phyloP scores from a whole-genome alignment of 1,140 invertebrate genomes.

The Drosophila virilis region DNA sequence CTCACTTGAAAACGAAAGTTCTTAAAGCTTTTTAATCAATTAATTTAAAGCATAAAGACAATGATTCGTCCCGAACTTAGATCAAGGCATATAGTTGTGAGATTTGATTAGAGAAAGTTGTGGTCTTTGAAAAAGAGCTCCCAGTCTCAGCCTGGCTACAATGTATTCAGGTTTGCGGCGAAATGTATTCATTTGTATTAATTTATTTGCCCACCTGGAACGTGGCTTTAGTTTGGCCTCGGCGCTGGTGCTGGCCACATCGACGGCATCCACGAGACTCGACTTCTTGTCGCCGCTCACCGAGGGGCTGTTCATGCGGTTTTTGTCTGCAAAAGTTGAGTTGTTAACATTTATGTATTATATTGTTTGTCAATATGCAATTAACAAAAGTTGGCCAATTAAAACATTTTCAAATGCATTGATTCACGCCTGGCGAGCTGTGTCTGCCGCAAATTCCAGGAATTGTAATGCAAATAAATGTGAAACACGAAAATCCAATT shows the following conservation, averaged over 20 bases:
- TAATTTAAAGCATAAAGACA: no score
- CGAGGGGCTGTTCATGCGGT: conserved; percentile 78
- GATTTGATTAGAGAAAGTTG: no score
- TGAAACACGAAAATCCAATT: conserved; percentile 64
- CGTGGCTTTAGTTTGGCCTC: conserved; percentile 78
- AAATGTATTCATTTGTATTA: no score
- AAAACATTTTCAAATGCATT: conserved; percentile 19
- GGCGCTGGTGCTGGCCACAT: conserved; percentile 72
- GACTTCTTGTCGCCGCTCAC: conserved; percentile 74
- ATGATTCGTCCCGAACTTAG: no score
- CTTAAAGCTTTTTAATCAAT: no score
- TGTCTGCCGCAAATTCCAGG: not conserved
- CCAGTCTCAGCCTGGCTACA: no score
- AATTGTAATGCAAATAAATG: conserved; percentile 32
- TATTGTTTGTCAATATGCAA: not conserved
- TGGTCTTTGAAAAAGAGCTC: no score
- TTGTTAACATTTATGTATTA: not conserved
- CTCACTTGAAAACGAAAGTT: no score
- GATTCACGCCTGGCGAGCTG: not conserved
- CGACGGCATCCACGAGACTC: conserved; percentile 66
- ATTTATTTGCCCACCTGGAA: conserved; percentile 60
- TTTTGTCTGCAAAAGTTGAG: conserved; percentile 63
- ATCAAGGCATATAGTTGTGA: no score
- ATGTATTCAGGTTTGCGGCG: no score
- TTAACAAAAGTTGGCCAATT: not conserved